These are phyloP conservation scores for Zhuqinia jingwanae DNA, from an alignment of 2,888 invertebrate genomes.

Conservation along the genomic window DNA sequence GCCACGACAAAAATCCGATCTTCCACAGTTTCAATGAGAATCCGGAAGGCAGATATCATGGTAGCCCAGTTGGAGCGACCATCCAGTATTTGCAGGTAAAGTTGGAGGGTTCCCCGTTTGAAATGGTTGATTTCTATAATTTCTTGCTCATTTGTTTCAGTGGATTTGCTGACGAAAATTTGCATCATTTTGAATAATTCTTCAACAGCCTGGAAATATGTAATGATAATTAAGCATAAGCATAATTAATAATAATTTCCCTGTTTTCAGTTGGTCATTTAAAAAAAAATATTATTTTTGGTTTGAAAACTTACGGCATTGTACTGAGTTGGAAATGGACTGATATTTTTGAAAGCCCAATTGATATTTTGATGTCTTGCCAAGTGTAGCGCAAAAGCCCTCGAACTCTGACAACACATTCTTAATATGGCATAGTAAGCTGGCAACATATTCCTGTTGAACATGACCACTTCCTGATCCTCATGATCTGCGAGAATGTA, in stretches of 20 bases:
- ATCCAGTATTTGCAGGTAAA: constrained; percentile 94
- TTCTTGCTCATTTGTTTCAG: constrained; percentile 89
- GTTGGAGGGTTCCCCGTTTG: constrained; percentile 90
- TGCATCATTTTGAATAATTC: constrained; percentile 95
- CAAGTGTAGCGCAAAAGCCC: constrained; percentile 91
- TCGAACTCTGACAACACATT: constrained; percentile 94
- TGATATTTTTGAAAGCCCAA: constrained; percentile 98
- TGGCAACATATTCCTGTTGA: constrained; percentile 96
- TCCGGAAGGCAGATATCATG: constrained; percentile 93
- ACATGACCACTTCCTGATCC: constrained; percentile 96
- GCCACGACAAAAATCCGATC: constrained; percentile 94
- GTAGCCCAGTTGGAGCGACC: constrained; percentile 96
- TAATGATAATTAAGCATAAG: constrained; percentile 22
- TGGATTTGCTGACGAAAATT: constrained; percentile 91
- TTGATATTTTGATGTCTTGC: constrained; percentile 97
- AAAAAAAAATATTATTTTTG: constrained; percentile 17
- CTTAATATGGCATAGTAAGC: constrained; percentile 94
- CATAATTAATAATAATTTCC: too few species aligned
- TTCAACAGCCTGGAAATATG: constrained; percentile 87
- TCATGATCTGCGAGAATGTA: constrained; percentile 99
- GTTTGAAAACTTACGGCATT: constrained; percentile 84
- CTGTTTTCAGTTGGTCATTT: constrained; percentile 22
- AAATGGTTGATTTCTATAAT: constrained; percentile 92
- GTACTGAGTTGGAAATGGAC: constrained; percentile 97
- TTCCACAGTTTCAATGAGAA: constrained; percentile 93